Conservation (phyloP, 2,113 vertebrate species). For the Melanotaenia duboulayi region DNA sequence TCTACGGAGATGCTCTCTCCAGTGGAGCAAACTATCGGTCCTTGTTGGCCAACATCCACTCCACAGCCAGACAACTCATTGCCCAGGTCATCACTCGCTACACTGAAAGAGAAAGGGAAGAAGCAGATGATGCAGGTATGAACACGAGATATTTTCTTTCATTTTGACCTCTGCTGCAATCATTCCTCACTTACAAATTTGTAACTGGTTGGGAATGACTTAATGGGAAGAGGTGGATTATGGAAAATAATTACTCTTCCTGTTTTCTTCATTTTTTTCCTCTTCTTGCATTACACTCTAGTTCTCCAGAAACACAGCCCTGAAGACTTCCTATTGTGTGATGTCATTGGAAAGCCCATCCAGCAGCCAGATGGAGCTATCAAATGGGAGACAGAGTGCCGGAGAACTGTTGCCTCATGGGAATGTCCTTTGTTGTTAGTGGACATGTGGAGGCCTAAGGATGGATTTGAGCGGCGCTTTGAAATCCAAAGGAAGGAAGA, state of each 20-base stretch:
- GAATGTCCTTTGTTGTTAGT: slow-evolving; percentile 91
- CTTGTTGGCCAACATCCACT: slow-evolving; percentile 82
- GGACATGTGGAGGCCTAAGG: slow-evolving; percentile 93
- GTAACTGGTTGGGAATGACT: slow-evolving; percentile 51
- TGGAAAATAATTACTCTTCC: slow-evolving; percentile 50
- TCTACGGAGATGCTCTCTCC: slow-evolving; percentile 84
- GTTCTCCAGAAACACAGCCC: slow-evolving; percentile 83
- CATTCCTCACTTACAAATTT: slow-evolving; percentile 22
- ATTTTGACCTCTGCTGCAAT: slow-evolving; percentile 43
- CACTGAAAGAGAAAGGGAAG: slow-evolving; percentile 83
- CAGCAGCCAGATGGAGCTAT: slow-evolving; percentile 81
- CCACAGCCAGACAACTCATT: slow-evolving; percentile 83
- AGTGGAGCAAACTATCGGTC: slow-evolving; percentile 86
- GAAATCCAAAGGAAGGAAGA: slow-evolving; percentile 89
- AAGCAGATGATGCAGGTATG: slow-evolving; percentile 81
- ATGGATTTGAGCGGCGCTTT: slow-evolving; percentile 90
- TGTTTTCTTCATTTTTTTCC: slow-evolving; percentile 23
- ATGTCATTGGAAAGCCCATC: slow-evolving; percentile 87
- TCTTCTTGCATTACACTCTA: slow-evolving; percentile 71
- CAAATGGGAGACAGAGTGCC: slow-evolving; percentile 87
- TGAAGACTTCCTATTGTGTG: slow-evolving; percentile 87
- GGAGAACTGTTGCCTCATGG: slow-evolving; percentile 86
- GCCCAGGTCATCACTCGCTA: slow-evolving; percentile 86
- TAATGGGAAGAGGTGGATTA: slow-evolving; percentile 61
- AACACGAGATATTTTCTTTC: slow-evolving; percentile 41